Conservation (phyloP, 2,888 invertebrate genomes). For the Sepiola atlantica region DNA sequence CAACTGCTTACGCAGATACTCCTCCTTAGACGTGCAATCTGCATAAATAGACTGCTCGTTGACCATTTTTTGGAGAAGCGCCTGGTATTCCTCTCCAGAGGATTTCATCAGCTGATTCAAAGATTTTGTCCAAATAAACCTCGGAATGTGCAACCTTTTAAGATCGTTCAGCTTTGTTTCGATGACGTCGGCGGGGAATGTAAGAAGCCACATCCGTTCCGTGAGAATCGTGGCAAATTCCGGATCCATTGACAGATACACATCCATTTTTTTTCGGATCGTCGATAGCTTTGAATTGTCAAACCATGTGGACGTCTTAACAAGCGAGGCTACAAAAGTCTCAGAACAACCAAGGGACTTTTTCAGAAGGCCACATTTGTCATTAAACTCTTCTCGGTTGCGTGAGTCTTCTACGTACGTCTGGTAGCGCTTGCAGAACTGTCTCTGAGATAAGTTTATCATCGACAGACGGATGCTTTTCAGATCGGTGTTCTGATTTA, state of each 20-base stretch:
- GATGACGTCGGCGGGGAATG: not conserved
- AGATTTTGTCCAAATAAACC: not conserved
- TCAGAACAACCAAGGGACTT: not conserved
- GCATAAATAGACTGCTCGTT: not conserved
- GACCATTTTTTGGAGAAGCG: not conserved
- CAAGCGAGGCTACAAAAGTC: not conserved
- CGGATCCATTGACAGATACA: not conserved
- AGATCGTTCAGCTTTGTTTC: not conserved
- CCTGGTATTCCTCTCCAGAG: not conserved
- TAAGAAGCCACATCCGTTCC: not conserved
- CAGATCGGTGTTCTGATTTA: not conserved
- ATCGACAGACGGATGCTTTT: slow-evolving; percentile 23
- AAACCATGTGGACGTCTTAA: not conserved
- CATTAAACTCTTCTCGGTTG: not conserved
- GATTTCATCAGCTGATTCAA: not conserved
- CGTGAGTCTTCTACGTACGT: not conserved
- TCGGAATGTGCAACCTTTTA: not conserved
- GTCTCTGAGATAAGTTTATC: not conserved
- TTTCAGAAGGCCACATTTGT: not conserved
- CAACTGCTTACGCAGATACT: not conserved
- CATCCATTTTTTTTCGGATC: not conserved
- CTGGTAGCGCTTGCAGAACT: not conserved
- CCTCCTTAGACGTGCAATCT: not conserved
- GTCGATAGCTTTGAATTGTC: not conserved
- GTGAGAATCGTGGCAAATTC: not conserved